These are phyloP conservation scores for Pardosa pseudoannulata DNA, from an alignment of 2,888 invertebrate species.

Conservation along the genomic window DNA sequence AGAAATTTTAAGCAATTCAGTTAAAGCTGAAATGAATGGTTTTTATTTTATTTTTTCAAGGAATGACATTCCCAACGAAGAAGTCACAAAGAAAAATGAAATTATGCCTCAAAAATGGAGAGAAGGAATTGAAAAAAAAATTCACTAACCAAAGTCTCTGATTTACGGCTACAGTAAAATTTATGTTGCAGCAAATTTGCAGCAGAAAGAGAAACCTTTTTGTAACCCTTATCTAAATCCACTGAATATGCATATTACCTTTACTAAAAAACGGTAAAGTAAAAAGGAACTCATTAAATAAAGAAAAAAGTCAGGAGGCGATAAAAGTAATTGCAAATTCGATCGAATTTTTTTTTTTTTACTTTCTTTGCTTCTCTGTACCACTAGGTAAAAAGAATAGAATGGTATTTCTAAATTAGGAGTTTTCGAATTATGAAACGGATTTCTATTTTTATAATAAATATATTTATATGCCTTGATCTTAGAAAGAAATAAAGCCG, in stretches of 20 bases:
- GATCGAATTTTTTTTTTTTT: constrained; percentile 27
- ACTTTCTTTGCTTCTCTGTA: neutral
- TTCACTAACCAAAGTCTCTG: constrained; percentile 12
- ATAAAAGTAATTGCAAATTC: constrained; percentile 63
- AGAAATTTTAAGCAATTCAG: neutral
- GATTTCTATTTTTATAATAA: too few relatives aligned
- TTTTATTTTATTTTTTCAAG: too few relatives aligned
- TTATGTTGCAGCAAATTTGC: constrained; percentile 50
- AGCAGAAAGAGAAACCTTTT: constrained; percentile 31
- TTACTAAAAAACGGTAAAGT: constrained; percentile 18
- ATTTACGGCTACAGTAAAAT: constrained; percentile 54
- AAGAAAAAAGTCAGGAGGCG: constrained; percentile 29
- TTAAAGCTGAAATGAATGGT: neutral
- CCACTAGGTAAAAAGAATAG: too few relatives aligned
- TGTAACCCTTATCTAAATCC: constrained; percentile 53
- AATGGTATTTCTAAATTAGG: too few relatives aligned
- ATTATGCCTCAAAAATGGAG: neutral
- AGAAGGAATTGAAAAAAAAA: neutral
- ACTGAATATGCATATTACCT: constrained; percentile 54
- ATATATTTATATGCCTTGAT: too few relatives aligned
- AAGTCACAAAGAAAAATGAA: neutral
- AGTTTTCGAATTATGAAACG: too few relatives aligned
- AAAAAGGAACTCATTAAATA: constrained; percentile 15
- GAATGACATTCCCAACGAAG: neutral
- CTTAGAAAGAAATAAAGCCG: too few relatives aligned